Percentiles rank a stretch among this genome's conserved stretches.
Evolutionary conservation across 2,888 invertebrate genomes (phyloP).

Genomic region (Scelioninae gen. 2): DNA sequence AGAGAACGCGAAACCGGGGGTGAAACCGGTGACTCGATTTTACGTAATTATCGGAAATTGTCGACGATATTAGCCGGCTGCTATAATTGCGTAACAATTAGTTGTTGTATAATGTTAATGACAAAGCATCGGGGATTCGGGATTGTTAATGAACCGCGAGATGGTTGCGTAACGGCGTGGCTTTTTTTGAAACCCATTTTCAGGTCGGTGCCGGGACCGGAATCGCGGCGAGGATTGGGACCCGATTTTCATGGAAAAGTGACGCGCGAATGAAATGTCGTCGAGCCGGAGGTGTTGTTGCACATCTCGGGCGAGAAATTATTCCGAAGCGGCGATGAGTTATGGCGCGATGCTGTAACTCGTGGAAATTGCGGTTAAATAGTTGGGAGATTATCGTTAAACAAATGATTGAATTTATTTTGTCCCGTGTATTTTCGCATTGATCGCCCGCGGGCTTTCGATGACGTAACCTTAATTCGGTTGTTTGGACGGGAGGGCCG

Average conservation of each 20-base stretch:
- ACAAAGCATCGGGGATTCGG: conserved; percentile 38
- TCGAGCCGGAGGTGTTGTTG: too few relatives aligned
- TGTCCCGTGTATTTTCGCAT: conserved; percentile 11
- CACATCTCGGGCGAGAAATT: conserved; percentile 36
- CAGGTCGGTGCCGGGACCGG: conserved; percentile 5
- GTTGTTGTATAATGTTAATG: conserved; percentile 50
- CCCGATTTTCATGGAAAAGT: too few relatives aligned
- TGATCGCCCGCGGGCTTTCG: conserved; percentile 3
- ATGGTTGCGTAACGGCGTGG: conserved; percentile 24
- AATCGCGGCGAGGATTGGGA: neutral
- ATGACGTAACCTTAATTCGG: conserved; percentile 17
- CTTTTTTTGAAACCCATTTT: conserved; percentile 17
- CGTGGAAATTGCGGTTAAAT: conserved; percentile 39
- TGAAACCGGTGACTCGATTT: conserved; percentile 27
- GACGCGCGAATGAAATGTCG: too few relatives aligned
- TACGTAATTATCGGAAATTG: conserved; percentile 55
- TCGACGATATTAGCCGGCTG: conserved; percentile 21
- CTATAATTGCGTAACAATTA: conserved; percentile 49
- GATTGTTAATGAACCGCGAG: conserved; percentile 35
- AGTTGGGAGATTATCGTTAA: conserved; percentile 35
- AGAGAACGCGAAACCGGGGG: too few relatives aligned
- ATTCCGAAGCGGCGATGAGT: conserved; percentile 33
- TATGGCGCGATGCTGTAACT: conserved; percentile 22
- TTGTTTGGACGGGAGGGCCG: neutral
- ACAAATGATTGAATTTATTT: conserved; percentile 26